phyloP scores from a whole-genome alignment of 2,888 invertebrate species.

The Lasioglossum oenotherae region DNA sequence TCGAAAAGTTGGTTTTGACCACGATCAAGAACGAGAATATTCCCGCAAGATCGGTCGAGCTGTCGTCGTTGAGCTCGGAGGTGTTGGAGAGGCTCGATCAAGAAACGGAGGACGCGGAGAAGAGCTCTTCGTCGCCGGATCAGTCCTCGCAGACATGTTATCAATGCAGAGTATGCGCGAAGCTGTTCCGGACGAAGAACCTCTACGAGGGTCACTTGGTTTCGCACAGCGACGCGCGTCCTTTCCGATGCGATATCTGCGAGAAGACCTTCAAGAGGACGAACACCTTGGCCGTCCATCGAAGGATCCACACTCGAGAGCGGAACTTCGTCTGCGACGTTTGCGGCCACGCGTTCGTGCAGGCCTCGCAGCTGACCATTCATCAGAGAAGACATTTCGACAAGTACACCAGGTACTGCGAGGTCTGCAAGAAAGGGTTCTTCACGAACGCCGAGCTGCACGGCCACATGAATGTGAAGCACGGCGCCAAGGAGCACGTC shows the following conservation, averaged over 20 bases:
- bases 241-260: slow-evolving; percentile 78
- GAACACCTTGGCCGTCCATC: slow-evolving; percentile 78
- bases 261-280: slow-evolving; percentile 79
- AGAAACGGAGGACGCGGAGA: neutral
- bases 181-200: slow-evolving; percentile 76
- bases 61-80: neutral
- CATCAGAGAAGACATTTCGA: slow-evolving; percentile 79
- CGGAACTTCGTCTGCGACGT: slow-evolving; percentile 79
- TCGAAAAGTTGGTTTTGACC: slow-evolving; percentile 7
- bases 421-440: slow-evolving; percentile 79
- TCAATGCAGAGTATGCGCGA: slow-evolving; percentile 75
- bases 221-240: slow-evolving; percentile 78
- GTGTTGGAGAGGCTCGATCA: neutral
- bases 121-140: neutral
- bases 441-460: slow-evolving; percentile 80
- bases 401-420: slow-evolving; percentile 75
- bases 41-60: neutral
- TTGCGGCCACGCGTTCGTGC: slow-evolving; percentile 79
- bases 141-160: slow-evolving; percentile 52
- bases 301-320: slow-evolving; percentile 78
- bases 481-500: slow-evolving; percentile 80
- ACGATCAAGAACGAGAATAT: neutral
- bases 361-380: slow-evolving; percentile 78
- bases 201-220: slow-evolving; percentile 78
- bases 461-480: slow-evolving; percentile 81